Base-by-base conservation (phyloP, 2,797 vertebrate genomes). In the Tangara arthus region DNA sequence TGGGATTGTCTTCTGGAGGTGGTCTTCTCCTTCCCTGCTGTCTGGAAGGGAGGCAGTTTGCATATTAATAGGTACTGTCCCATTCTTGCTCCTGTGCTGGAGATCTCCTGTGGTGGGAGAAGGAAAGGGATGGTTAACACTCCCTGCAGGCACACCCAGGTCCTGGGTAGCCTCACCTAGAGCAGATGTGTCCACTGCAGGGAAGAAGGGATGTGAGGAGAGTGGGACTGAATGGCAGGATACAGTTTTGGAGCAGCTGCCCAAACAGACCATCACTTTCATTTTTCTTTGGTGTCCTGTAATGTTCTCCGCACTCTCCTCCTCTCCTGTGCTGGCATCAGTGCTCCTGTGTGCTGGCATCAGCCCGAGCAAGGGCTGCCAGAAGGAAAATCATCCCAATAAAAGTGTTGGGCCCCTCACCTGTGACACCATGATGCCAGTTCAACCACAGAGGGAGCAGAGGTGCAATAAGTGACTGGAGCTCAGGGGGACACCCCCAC, bases 241-340 rank as follows among this genome's bases (percentile, higher is more conserved):
- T 42, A 24, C 79, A 46, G n/a, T 65, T 76, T 20, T 47, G 71
- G 52, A 90, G 71, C 75, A 64, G 59, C 87, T 64, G n/a, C 50
- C 50, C 59, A 41, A 87, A 34, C 6, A 72, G 37, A 47, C 41
- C 15, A 52, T 49, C 1, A 2, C 17, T 89, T 15, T 11, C 0
- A 34, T 52, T 78, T 87, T 65, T 41, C 11, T 26, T 64, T 26
- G 17, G 14, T 15, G 42, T 60, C 28, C 37, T 70, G 16, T 34
- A 39, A 39, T 2, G 0, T 47, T 84, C 49, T 14, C 15, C 12
- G 2, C 4, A 3, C 1, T 4, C 15, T 49, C 19, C 19, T 15
- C 18, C n/a, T 28, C 30, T 46, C 17, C 55, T 73, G 37, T 47
- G 21, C 63, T 35, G 26, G 30, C 11, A 34, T 55, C 19, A 3